Evolutionary conservation across 2,797 vertebrate genomes (phyloP), one percentile per base, ranked within the genome.

Genomic region (Ataeniobius toweri): DNA sequence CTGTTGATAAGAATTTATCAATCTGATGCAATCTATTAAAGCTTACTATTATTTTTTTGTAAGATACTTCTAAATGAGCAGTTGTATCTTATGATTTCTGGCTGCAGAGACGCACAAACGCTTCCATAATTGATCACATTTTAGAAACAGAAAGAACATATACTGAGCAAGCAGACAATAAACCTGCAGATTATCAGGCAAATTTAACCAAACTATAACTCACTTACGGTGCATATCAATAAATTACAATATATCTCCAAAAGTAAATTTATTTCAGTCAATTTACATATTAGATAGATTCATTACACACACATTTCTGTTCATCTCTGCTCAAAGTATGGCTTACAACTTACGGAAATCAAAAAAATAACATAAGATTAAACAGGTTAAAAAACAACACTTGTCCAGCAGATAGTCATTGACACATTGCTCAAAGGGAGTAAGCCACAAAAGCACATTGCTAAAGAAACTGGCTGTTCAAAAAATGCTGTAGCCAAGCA

Each of bases 21-120:
- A 81, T 82, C 56, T 73, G 75, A 81, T 91, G 85, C 83, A 89
- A 79, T 83, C 79, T 73, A 89, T 85, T 82, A 79, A 61, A 79
- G 71, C 58, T 68, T 71, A 87, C 77, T 90, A 80, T 28, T 56
- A 51, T 16, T 59, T 80, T 75, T 83, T 69, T 69, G 31, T 80
- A 74, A 16, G 85, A 74, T 80, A 55, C 41, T 59, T 31, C 51
- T 50, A 55, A 75, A 74, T 44, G 80, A 85, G 58, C 61, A 74
- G 39, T 80, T 24, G 26, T 69, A 77, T 80, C 75, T 63, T 48
- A 44, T 77, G 16, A 74, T 80, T 22, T 83, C 67, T 58, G 76
- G 48, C 46, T 26, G n/a, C 39, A 84, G 24, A 10, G 0, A 56
- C 48, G 68, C 20, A 48, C 39, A 69, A 73, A 82, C 67, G 70